These are phyloP conservation scores for Siphonodentalium dalli DNA, from an alignment of 2,888 invertebrate genomes.

Conservation along the genomic window DNA sequence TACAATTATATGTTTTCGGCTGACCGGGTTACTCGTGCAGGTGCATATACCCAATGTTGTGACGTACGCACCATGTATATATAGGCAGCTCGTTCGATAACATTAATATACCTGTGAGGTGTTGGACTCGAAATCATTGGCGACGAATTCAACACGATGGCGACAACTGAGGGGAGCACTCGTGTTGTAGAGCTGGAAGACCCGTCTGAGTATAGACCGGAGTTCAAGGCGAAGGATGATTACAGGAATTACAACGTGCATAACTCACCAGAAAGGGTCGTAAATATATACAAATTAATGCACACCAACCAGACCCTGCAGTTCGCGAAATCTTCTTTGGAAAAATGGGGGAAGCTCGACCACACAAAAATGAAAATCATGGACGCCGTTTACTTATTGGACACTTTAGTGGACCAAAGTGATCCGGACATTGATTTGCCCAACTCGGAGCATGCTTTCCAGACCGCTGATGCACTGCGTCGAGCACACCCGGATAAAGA, in stretches of 20 bases:
- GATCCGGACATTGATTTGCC: constrained; percentile 94
- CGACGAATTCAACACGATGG: too few species aligned
- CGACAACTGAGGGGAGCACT: too few species aligned
- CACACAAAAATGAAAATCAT: constrained; percentile 83
- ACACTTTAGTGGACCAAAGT: constrained; percentile 89
- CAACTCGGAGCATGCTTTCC: constrained; percentile 94
- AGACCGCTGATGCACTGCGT: constrained; percentile 92
- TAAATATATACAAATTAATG: constrained; percentile 85
- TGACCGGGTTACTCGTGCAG: too few species aligned
- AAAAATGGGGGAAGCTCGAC: constrained; percentile 84
- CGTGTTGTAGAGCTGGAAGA: too few species aligned
- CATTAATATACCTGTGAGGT: too few species aligned
- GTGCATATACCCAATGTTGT: too few species aligned
- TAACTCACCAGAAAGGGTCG: constrained; percentile 72
- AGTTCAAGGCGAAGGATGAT: constrained; percentile 67
- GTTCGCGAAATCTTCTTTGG: constrained; percentile 66
- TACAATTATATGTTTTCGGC: too few species aligned
- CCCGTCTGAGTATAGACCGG: constrained; percentile 60
- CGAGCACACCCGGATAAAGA: constrained; percentile 83
- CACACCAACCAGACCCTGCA: constrained; percentile 76
- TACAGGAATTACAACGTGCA: constrained; percentile 84
- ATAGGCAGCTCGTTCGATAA: too few species aligned
- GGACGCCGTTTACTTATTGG: constrained; percentile 84
- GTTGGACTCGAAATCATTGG: too few species aligned
- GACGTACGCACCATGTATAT: too few species aligned